Conservation (phyloP, 2,888 invertebrate genomes). For the Eurytoma californica region DNA sequence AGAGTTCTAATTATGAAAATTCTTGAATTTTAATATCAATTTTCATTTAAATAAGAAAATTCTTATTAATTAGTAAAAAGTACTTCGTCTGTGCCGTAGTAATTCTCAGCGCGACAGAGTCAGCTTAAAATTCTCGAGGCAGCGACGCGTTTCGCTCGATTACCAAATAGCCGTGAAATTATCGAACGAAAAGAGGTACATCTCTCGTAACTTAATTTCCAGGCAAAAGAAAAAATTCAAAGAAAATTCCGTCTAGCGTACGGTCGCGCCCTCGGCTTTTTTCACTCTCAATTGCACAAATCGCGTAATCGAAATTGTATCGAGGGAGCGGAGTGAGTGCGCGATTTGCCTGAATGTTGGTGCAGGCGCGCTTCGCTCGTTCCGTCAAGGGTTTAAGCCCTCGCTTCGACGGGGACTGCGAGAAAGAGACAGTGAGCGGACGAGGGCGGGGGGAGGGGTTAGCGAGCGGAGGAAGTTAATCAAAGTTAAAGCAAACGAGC, state of each 20-base stretch:
- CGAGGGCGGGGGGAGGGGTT: slow-evolving; percentile 39
- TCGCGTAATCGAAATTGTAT: slow-evolving; percentile 46
- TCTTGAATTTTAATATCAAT: no score
- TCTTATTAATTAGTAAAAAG: no score
- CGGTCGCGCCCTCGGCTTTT: neutral
- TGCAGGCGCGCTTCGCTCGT: slow-evolving; percentile 3
- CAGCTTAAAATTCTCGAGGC: no score
- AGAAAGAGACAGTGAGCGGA: slow-evolving; percentile 4
- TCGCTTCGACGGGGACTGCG: slow-evolving; percentile 5
- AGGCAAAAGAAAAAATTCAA: neutral
- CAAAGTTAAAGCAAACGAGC: slow-evolving; percentile 69
- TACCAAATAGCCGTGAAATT: no score
- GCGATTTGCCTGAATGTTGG: slow-evolving; percentile 25
- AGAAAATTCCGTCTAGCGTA: neutral
- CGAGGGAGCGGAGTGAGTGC: neutral
- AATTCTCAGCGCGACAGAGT: no score
- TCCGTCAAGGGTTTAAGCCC: slow-evolving; percentile 32
- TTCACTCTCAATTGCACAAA: slow-evolving; percentile 22
- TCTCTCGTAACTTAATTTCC: no score
- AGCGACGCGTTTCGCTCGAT: no score
- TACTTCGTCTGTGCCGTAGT: no score
- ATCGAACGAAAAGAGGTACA: no score
- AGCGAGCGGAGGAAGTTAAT: slow-evolving; percentile 64
- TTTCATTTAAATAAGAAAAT: no score
- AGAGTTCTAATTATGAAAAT: no score